A percentile compares a stretch with the other conserved stretches of the same genome.
These are phyloP conservation scores for Catotricha subobsoleta DNA, from an alignment of 2,888 invertebrate genomes.

Conservation along the genomic window DNA sequence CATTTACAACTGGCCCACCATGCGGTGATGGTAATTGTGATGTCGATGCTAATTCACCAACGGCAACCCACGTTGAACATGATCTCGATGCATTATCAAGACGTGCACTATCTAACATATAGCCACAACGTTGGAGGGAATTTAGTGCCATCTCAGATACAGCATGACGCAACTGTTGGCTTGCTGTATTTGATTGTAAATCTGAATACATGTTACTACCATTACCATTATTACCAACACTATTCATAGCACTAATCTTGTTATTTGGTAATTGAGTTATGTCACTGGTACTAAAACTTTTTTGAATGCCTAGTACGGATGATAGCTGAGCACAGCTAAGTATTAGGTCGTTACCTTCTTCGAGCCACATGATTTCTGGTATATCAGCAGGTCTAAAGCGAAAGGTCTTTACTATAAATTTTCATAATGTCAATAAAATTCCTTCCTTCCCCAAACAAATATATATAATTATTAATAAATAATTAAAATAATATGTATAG, in stretches of 20 bases:
- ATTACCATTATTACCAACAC: neutral
- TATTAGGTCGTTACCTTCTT: constrained; percentile 61
- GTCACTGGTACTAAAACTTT: constrained; percentile 70
- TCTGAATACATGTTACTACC: constrained; percentile 10
- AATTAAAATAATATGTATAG: neutral
- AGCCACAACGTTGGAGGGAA: constrained; percentile 34
- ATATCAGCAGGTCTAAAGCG: constrained; percentile 32
- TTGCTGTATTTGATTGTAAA: constrained; percentile 14
- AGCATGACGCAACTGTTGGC: constrained; percentile 24
- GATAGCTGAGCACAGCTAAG: constrained; percentile 64
- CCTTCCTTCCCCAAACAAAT: too few species aligned
- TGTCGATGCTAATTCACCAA: constrained; percentile 54
- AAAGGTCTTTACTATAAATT: neutral
- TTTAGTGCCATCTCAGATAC: constrained; percentile 42
- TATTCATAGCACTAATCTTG: constrained; percentile 17
- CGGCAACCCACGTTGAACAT: constrained; percentile 76
- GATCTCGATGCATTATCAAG: constrained; percentile 46
- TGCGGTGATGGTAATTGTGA: constrained; percentile 73
- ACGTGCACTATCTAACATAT: constrained; percentile 36
- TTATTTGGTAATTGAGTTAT: constrained; percentile 42
- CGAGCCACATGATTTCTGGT: constrained; percentile 46
- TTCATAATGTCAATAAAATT: too few species aligned
- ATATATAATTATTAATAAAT: too few species aligned
- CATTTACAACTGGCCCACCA: constrained; percentile 33
- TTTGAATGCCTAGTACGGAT: constrained; percentile 60